Conservation (phyloP, 2,797 vertebrate species). For the Falco naumanni region DNA sequence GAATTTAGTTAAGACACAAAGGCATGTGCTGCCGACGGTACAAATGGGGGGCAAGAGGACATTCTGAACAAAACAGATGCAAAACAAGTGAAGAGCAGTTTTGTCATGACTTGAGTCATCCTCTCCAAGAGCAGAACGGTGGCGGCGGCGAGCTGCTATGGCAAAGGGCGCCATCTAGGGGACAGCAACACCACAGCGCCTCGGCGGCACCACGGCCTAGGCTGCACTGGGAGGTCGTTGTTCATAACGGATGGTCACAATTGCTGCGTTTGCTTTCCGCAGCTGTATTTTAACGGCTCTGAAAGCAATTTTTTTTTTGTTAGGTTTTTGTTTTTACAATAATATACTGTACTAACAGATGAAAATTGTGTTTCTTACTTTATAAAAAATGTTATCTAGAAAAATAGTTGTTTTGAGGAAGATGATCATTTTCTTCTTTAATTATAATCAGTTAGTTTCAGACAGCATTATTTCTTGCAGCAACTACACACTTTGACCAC, state of each 20-base stretch:
- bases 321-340: not conserved
- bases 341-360: not conserved
- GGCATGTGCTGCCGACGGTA: not conserved
- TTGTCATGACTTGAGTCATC: no score
- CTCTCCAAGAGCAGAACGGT: not conserved
- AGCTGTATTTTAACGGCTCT: not conserved
- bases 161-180: constrained; percentile 57
- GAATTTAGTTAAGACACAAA: not conserved
- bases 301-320: not conserved
- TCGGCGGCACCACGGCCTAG: fast-evolving
- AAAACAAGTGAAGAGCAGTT: not conserved
- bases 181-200: not conserved
- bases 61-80: not conserved
- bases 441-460: not conserved
- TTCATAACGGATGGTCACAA: not conserved
- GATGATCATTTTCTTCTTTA: not conserved
- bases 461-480: not conserved
- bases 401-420: not conserved
- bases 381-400: not conserved
- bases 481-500: not conserved
- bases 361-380: not conserved
- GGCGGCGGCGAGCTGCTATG: not conserved
- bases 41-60: not conserved
- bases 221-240: not conserved
- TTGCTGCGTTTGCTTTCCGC: not conserved